phyloP scores from a whole-genome alignment of 2,113 vertebrate genomes.

The Gobio gobio region DNA sequence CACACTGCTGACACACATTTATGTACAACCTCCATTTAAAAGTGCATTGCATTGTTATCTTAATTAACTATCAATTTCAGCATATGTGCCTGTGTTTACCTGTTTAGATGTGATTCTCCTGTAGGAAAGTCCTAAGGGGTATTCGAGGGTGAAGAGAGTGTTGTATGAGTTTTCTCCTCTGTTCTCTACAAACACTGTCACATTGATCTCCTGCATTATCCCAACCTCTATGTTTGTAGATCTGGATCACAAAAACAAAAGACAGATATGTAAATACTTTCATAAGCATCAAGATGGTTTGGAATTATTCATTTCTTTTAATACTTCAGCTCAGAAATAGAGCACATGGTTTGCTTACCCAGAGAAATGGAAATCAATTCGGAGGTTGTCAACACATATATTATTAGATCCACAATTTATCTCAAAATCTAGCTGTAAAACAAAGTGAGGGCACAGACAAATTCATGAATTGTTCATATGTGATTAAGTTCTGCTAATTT shows the following conservation, averaged over 20 bases:
- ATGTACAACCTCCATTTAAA: no score
- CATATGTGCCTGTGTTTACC: conserved; percentile 60
- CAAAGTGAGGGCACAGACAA: not conserved
- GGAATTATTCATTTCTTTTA: not conserved
- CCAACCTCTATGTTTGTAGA: conserved; percentile 73
- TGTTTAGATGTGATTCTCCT: conserved; percentile 66
- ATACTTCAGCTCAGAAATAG: not conserved
- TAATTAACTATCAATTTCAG: not conserved
- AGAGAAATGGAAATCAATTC: conserved; percentile 77
- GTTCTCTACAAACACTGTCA: conserved; percentile 77
- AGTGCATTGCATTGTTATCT: not conserved
- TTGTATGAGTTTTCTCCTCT: conserved; percentile 82
- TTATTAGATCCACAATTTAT: conserved; percentile 82
- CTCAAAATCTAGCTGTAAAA: conserved; percentile 80
- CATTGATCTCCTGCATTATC: conserved; percentile 72
- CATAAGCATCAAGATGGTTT: no score
- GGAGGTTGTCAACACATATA: conserved; percentile 78
- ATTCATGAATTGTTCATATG: not conserved
- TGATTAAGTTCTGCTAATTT: not conserved
- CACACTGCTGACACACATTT: no score
- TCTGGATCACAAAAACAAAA: conserved; percentile 56
- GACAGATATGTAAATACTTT: not conserved
- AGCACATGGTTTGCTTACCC: conserved; percentile 65
- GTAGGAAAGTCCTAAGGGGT: conserved; percentile 79
- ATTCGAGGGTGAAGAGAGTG: conserved; percentile 70